phyloP scores from a whole-genome alignment of 2,888 invertebrate species.

The Podotricha telesiphe region DNA sequence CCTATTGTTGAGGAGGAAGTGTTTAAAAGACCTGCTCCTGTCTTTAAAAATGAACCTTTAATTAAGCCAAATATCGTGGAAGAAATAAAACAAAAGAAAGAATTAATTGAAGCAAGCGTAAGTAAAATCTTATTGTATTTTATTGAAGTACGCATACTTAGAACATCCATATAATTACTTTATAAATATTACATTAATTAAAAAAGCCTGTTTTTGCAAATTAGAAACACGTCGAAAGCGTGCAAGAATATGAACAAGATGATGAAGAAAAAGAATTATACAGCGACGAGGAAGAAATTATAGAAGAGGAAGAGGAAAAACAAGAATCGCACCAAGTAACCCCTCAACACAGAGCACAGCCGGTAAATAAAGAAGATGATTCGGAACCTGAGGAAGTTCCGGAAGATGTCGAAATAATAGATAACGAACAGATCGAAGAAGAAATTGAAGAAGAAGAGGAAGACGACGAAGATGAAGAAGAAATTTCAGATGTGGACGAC shows the following conservation, averaged over 20 bases:
- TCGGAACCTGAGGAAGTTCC: constrained; percentile 65
- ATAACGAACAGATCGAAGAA: constrained; percentile 76
- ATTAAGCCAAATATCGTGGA: constrained; percentile 57
- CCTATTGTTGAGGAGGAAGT: constrained; percentile 36
- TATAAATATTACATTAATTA: background rate
- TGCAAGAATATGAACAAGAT: constrained; percentile 36
- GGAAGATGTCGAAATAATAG: constrained; percentile 75
- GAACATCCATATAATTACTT: background rate
- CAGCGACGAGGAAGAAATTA: constrained; percentile 69
- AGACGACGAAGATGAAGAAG: constrained; percentile 77
- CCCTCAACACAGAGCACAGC: constrained; percentile 22
- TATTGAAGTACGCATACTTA: background rate
- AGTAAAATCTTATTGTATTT: constrained; percentile 37
- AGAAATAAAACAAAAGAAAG: constrained; percentile 47
- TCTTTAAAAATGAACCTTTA: constrained; percentile 49
- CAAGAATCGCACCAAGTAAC: constrained; percentile 45
- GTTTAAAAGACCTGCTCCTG: constrained; percentile 40
- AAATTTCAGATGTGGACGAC: constrained; percentile 87
- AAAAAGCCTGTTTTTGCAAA: background rate
- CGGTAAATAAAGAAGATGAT: constrained; percentile 57
- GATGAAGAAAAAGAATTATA: constrained; percentile 64
- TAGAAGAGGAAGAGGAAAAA: no score
- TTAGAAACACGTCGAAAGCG: constrained; percentile 36
- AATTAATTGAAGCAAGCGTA: constrained; percentile 43
- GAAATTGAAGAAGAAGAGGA: constrained; percentile 70